These are phyloP conservation scores for Andricus quercusramuli DNA, from an alignment of 2,888 invertebrate genomes.

Conservation along the genomic window DNA sequence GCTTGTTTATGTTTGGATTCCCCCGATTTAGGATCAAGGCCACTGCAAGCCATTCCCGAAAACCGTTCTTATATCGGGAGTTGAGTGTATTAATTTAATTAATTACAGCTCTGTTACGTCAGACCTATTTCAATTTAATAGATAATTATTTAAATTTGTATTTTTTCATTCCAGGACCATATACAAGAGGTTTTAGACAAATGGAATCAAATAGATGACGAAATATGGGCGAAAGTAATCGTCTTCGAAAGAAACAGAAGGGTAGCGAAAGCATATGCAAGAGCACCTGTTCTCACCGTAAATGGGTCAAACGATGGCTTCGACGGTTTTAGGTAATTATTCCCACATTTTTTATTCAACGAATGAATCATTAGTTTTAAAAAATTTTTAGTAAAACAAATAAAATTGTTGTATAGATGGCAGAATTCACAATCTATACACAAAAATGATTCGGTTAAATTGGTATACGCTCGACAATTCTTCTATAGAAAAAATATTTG, in stretches of 20 bases:
- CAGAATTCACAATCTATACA: too few relatives aligned
- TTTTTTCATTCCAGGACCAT: slow-evolving; percentile 89
- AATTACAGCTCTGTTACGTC: too few relatives aligned
- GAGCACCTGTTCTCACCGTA: slow-evolving; percentile 96
- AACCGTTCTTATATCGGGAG: too few relatives aligned
- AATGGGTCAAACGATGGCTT: slow-evolving; percentile 98
- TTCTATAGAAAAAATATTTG: too few relatives aligned
- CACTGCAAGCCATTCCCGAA: too few relatives aligned
- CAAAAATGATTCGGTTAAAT: too few relatives aligned
- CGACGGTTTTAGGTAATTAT: slow-evolving; percentile 93
- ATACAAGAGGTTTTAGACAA: slow-evolving; percentile 97
- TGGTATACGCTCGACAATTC: too few relatives aligned
- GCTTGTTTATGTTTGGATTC: too few relatives aligned
- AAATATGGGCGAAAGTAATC: slow-evolving; percentile 99
- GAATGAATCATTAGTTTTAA: slow-evolving; percentile 1
- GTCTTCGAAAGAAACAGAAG: slow-evolving; percentile 97
- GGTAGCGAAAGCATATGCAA: slow-evolving; percentile 98
- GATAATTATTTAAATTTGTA: slow-evolving; percentile 42
- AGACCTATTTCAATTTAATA: neutral
- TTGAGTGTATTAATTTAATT: too few relatives aligned
- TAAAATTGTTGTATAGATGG: too few relatives aligned
- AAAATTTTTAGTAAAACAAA: neutral
- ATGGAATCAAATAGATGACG: slow-evolving; percentile 98
- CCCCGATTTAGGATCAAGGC: too few relatives aligned
- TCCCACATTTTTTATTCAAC: neutral